Evolutionary conservation across 1,140 invertebrate species (phyloP).

Genomic region (Theocolax elegans): DNA sequence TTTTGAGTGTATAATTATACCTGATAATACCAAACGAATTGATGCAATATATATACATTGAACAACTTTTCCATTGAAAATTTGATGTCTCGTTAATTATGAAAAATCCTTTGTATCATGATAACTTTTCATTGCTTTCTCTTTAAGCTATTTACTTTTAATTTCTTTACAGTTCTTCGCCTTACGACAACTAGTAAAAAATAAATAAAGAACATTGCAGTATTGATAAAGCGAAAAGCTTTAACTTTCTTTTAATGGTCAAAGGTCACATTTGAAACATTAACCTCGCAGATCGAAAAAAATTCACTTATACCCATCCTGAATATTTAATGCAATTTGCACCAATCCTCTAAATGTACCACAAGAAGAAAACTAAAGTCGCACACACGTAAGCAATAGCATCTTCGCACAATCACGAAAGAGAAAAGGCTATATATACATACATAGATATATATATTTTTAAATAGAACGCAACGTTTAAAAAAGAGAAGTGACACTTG

Average conservation of each 20-base stretch:
- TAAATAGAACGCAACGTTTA: no score
- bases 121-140: no score
- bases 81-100: no score
- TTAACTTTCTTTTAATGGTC: conserved; percentile 2
- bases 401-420: background rate
- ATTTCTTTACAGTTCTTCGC: no score
- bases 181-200: background rate
- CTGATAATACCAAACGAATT: background rate
- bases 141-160: no score
- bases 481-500: background rate
- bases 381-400: background rate
- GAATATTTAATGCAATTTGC: background rate
- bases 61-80: no score
- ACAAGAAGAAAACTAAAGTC: no score
- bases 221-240: background rate
- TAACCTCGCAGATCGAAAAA: background rate
- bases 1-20: background rate
- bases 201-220: background rate
- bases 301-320: no score
- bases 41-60: background rate
- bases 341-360: no score
- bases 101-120: no score
- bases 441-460: background rate
- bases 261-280: background rate
- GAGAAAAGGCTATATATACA: background rate